Conservation (phyloP, 23 tunicate genomes). For the Ciona savignyi region DNA sequence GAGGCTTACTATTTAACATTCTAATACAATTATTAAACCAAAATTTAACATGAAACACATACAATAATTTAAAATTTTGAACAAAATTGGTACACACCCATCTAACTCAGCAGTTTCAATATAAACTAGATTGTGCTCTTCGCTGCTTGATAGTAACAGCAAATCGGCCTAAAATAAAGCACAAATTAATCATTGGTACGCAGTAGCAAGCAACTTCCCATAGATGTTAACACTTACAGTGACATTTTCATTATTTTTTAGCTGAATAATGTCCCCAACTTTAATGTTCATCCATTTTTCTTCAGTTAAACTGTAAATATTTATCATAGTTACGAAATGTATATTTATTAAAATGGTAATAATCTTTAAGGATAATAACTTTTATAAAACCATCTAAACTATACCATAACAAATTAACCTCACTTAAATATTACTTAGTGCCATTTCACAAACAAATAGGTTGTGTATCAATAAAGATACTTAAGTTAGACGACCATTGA, state of each 20-base stretch:
- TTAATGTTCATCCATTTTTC: conserved; percentile 84
- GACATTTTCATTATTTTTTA: conserved; percentile 70
- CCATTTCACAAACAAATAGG: too few relatives aligned
- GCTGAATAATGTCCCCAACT: conserved; percentile 78
- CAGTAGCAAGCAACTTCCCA: background rate
- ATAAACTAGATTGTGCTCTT: conserved; percentile 83
- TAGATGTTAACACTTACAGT: conserved; percentile 40
- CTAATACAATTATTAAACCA: too few relatives aligned
- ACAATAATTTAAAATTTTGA: too few relatives aligned
- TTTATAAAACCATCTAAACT: too few relatives aligned
- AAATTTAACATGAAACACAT: too few relatives aligned
- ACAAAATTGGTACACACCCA: conserved; percentile 57
- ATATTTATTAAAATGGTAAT: too few relatives aligned
- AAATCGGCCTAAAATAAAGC: conserved; percentile 68
- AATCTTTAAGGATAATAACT: too few relatives aligned
- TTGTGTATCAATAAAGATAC: too few relatives aligned
- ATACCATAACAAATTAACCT: too few relatives aligned
- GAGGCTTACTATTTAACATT: too few relatives aligned
- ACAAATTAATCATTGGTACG: background rate
- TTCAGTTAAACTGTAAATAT: conserved; percentile 22
- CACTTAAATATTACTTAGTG: too few relatives aligned
- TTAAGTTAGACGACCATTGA: background rate
- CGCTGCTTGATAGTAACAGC: conserved; percentile 70
- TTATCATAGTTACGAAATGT: too few relatives aligned
- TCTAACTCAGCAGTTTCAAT: conserved; percentile 99